phyloP scores from a whole-genome alignment of 2,888 invertebrate genomes.

The Stictocephala bisonia region DNA sequence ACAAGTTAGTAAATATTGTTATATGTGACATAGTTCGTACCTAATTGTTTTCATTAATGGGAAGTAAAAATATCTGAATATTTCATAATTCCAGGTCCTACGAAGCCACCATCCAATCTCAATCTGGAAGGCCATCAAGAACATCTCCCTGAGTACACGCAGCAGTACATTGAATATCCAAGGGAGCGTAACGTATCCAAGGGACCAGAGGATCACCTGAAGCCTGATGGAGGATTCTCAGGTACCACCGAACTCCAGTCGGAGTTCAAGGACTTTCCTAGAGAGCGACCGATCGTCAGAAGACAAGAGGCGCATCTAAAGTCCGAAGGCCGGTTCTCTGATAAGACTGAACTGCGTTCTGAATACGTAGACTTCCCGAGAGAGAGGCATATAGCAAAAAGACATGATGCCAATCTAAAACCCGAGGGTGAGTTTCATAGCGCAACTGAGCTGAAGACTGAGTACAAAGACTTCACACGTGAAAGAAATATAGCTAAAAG shows the following conservation, averaged over 20 bases:
- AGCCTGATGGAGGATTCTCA: constrained; percentile 51
- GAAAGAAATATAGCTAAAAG: neutral
- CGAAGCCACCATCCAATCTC: constrained; percentile 8
- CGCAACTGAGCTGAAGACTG: too few relatives aligned
- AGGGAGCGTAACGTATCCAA: constrained; percentile 50
- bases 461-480: constrained; percentile 4
- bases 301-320: constrained; percentile 49
- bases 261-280: constrained; percentile 39
- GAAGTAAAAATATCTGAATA: too few relatives aligned
- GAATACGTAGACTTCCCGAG: too few relatives aligned
- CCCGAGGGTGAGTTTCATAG: too few relatives aligned
- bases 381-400: too few relatives aligned
- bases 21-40: too few relatives aligned
- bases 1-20: too few relatives aligned
- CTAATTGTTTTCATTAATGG: too few relatives aligned
- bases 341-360: too few relatives aligned
- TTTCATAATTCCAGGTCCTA: too few relatives aligned
- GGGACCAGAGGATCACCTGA: constrained; percentile 41
- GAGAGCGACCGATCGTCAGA: constrained; percentile 50
- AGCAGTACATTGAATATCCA: constrained; percentile 51
- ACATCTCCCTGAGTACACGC: constrained; percentile 35
- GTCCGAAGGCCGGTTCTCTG: too few relatives aligned
- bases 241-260: constrained; percentile 48
- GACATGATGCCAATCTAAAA: too few relatives aligned
- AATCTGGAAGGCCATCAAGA: constrained; percentile 34